Evolutionary conservation across 2,888 invertebrate species (phyloP), one percentile per base, ranked within the genome.

Genomic region (Prosopocoilus inquinatus): DNA sequence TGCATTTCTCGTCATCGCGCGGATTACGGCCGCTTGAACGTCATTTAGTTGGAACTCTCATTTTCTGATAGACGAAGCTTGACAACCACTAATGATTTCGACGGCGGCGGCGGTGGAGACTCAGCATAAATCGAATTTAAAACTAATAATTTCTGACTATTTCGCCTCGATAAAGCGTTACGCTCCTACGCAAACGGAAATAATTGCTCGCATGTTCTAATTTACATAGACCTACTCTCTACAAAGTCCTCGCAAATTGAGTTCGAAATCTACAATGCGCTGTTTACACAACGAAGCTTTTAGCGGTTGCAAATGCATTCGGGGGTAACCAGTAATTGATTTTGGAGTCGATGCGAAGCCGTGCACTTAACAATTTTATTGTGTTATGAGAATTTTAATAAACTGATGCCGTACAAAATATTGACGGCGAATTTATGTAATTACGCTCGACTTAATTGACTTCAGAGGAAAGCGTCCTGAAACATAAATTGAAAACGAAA

Each of bases 1-100:
- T 35, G 49, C 52, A 33, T 44, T 47, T 38, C 56, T 56, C 51
- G 56, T 56, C 56, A 56, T 44, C 32, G 52, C 15, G 28, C 33
- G 56, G 56, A 56, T 56, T 56, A 56, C 50, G 51, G 44, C 43
- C 38, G 48, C 51, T 56, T 47, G 56, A 47, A 52, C 56, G 56
- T 56, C 56, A 52, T 56, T 56, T 56, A 49, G 50, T 47, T 43
- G 51, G 50, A 33, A 41, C 47, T 28, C 36, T 51, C 52, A 43
- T 56, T 56, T 28, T 52, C 48, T 56, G 56, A 56, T 41, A 41
- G 52, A 47, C 12, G 45, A 52, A 51, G 44, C 52, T 43, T 41
- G 53, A 47, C 51, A 44, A 52, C 39, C 56, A 36, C 44, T 56
- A 56, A 56, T 51, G 56, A 56, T 56, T 52, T 51, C 39, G 15